A percentile compares a stretch with the other conserved stretches of the same genome.
phyloP scores from a whole-genome alignment of 1,140 invertebrate species.

The Heliconius hewitsoni region DNA sequence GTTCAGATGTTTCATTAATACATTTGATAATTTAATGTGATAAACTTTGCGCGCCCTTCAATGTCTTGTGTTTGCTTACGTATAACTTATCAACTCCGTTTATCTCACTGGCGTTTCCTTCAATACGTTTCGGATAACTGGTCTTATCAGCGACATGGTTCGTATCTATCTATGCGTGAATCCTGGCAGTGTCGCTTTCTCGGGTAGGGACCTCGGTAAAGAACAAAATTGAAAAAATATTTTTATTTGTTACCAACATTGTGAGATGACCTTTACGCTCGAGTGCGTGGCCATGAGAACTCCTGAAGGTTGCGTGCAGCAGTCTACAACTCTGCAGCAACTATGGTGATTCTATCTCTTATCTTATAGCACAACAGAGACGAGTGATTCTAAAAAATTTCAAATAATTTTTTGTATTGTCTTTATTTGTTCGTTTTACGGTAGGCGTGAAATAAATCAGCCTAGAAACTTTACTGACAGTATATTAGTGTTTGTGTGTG shows the following conservation, averaged over 20 bases:
- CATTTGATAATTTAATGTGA: slow-evolving; percentile 14
- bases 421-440: slow-evolving; percentile 27
- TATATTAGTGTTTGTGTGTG: slow-evolving; percentile 56
- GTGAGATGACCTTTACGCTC: slow-evolving; percentile 70
- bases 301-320: slow-evolving; percentile 69
- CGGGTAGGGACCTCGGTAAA: slow-evolving; percentile 13
- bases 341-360: neutral
- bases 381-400: neutral
- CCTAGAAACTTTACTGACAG: slow-evolving; percentile 67
- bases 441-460: slow-evolving; percentile 60
- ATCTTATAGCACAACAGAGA: neutral
- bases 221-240: slow-evolving; percentile 43
- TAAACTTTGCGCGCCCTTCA: slow-evolving; percentile 31
- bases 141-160: slow-evolving; percentile 28
- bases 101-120: slow-evolving; percentile 37
- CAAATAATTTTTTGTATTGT: slow-evolving; percentile 12
- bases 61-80: slow-evolving; percentile 31
- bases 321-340: slow-evolving; percentile 10
- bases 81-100: slow-evolving; percentile 34
- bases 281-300: slow-evolving; percentile 70
- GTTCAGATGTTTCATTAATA: neutral
- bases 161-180: slow-evolving; percentile 26
- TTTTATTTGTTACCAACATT: slow-evolving; percentile 55
- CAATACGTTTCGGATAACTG: slow-evolving; percentile 31
- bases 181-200: slow-evolving; percentile 7